Base-by-base conservation (phyloP, 2,888 invertebrate genomes). In the Brachyopa scutellaris region DNA sequence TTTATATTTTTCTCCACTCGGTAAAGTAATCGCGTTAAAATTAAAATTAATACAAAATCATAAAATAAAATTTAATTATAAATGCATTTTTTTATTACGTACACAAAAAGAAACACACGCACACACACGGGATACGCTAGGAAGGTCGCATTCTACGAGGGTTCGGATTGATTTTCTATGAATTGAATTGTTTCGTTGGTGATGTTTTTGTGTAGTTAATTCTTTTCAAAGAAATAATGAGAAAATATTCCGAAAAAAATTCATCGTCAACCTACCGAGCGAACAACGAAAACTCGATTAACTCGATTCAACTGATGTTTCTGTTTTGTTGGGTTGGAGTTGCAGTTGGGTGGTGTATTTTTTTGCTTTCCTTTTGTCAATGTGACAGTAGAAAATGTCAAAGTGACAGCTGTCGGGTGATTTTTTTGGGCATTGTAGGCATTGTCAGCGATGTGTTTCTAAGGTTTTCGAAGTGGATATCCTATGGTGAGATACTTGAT, bases 211-310 rank as follows among this genome's bases (percentile, higher is more conserved):
- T n/a, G n/a, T n/a, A n/a, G n/a, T n/a, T n/a, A n/a, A n/a, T 31
- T 49, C 21, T 42, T n/a, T 9, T 17, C 7, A 17, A 15, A 61
- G 26, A 42, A 61, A 45, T 45, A 38, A 38, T 29, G 61, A 45
- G 31, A 36, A 45, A 15, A 17, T 36, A 42, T 36, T 61, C 69
- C 59, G 69, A 53, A 47, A 38, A 64, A 76, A 61, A 67, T 38
- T 36, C 76, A 61, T 53, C 76, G 31, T 53, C 67, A 21, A 61
- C 76, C 67, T 53, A 45, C 53, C 76, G 61, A 61, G 51, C n/a
- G 69, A 45, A 69, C 53, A 69, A 69, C 76, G 21, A 61, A 69
- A 76, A 76, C 76, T 76, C 76, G 76, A 76, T 76, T 76, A 59
- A 6, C n/a, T 26, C 3, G 17, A 76, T 19, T n/a, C n/a, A n/a